Base-by-base conservation (phyloP, 2,797 vertebrate species). In the Malurus leucopterus region DNA sequence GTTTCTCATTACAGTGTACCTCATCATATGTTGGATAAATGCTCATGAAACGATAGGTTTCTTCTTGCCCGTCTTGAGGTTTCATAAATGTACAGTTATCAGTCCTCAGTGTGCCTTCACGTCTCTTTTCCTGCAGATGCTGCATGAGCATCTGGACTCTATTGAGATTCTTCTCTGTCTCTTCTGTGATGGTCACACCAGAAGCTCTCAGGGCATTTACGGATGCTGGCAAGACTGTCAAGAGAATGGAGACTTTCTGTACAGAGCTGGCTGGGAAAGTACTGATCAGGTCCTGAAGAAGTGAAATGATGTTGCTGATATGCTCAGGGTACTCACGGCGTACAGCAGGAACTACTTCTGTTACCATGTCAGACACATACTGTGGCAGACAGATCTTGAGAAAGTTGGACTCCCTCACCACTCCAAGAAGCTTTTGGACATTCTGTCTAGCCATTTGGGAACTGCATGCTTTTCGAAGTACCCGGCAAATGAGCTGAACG, bases 11-110 rank as follows among this genome's bases (percentile, higher is more conserved):
- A 75, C 93, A 50, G 18, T 95, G 98, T 57, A 99, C 96, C 96
- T 99, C 99, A 34, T 98, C 97, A 21, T 96, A 96, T 3, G 97
- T 98, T 6, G 98, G 99, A 91, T 98, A 99, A 92, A 99, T 98
- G 65, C 98, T 96, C 94, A 99, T 97, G 53, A 89, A 93, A 79
- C 98, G 97, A 91, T 98, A 99, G 93, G 96, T 95, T 55, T 97
- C 95, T 44, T 94, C 96, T 55, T 96, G 94, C 41, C 95, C 93
- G 4, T 95, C 96, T 44, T 68, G 87, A 29, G 92, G 81, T n/a
- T 93, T 89, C 36, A 98, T 74, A 55, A 98, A 92, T 15, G 96
- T 96, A 46, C 97, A 98, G 20, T 96, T 97, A 62, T 98, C 97
- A 41, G 97, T 94, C 73, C 94, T 96, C 83, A 99, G 96, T 8